Evolutionary conservation across 2,888 invertebrate genomes (phyloP).

Genomic region (Agrotis clavis): DNA sequence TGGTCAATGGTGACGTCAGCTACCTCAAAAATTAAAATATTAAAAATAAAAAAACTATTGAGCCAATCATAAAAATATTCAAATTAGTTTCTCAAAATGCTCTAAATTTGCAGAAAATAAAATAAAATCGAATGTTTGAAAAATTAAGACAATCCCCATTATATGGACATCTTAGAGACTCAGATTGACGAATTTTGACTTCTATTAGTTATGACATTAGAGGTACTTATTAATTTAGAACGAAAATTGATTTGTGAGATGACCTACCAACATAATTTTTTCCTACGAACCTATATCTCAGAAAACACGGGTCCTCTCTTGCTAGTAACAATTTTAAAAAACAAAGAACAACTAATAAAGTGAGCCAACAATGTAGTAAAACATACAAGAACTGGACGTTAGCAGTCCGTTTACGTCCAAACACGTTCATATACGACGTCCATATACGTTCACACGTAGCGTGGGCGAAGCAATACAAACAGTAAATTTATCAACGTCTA

Average conservation of each 20-base stretch:
- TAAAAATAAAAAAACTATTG: too few relatives aligned
- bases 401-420: constrained; percentile 18
- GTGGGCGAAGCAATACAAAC: constrained; percentile 42
- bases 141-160: too few relatives aligned
- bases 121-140: too few relatives aligned
- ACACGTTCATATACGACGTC: background rate
- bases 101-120: too few relatives aligned
- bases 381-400: constrained; percentile 12
- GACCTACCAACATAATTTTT: background rate
- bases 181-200: too few relatives aligned
- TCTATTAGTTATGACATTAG: too few relatives aligned
- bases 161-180: too few relatives aligned
- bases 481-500: constrained; percentile 46
- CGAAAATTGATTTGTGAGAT: background rate
- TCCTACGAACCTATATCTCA: background rate
- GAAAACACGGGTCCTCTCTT: background rate
- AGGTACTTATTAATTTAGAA: too few relatives aligned
- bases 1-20: too few relatives aligned
- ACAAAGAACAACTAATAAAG: constrained; percentile 8
- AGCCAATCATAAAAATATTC: too few relatives aligned
- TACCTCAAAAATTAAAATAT: too few relatives aligned
- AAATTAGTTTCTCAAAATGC: too few relatives aligned
- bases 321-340: constrained; percentile 4
- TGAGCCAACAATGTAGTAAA: constrained; percentile 15
- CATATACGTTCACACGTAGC: background rate